phyloP scores from a whole-genome alignment of 2,888 invertebrate genomes.

The Calliphora vomitoria region DNA sequence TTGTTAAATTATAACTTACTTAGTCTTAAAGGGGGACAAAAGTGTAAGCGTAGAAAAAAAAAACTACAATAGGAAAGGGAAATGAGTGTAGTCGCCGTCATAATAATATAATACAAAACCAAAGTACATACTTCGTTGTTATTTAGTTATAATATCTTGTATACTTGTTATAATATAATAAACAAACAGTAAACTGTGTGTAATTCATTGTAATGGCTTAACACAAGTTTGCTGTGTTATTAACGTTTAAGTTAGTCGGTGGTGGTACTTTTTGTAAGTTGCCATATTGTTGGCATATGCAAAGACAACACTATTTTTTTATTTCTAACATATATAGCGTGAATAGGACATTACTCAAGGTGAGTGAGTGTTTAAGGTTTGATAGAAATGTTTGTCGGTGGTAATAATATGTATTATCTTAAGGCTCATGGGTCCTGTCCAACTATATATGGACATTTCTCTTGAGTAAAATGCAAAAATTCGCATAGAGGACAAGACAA shows the following conservation, averaged over 20 bases:
- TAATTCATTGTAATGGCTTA: constrained; percentile 63
- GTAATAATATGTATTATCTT: background rate
- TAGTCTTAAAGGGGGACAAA: background rate
- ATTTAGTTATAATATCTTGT: constrained; percentile 34
- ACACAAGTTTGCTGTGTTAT: constrained; percentile 57
- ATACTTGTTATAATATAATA: constrained; percentile 50
- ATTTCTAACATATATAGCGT: too few species aligned
- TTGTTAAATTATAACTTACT: constrained; percentile 33
- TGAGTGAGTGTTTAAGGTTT: background rate
- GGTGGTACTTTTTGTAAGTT: background rate
- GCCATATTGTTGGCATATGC: constrained; percentile 1
- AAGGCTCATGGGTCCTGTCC: too few species aligned
- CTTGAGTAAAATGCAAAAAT: too few species aligned
- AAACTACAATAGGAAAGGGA: constrained; percentile 19
- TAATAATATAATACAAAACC: constrained; percentile 22
- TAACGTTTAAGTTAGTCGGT: constrained; percentile 39
- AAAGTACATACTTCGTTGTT: constrained; percentile 6
- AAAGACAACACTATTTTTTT: background rate
- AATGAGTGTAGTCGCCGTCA: constrained; percentile 29
- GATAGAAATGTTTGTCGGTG: background rate
- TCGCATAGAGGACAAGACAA: too few species aligned
- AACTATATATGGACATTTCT: too few species aligned
- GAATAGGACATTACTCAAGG: too few species aligned
- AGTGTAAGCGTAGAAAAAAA: background rate
- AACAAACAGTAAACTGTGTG: constrained; percentile 64